Evolutionary conservation across 2,888 invertebrate genomes (phyloP), one percentile per base, ranked within the genome.

Genomic region (Parasteatoda lunata): DNA sequence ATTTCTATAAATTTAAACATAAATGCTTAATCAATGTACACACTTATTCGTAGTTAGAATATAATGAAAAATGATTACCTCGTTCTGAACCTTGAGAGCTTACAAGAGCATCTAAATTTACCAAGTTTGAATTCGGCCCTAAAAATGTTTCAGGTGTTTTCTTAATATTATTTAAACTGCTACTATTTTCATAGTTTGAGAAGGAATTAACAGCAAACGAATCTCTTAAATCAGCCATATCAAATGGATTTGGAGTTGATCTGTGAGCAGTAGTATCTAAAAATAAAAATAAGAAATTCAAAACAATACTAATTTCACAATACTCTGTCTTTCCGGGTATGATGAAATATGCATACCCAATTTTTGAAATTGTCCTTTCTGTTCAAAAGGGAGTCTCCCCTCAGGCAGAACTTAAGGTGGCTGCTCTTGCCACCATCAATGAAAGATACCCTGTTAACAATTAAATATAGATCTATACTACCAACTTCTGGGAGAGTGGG

Each of bases 131-230:
- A 93, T 99, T 98, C 93, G 98, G 98, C 70, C 99, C 99, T 79
- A 99, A 94, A 93, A 99, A 99, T 91, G 96, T 95, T 90, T 97
- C 97, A 3, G 98, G 98, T 77, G 97, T 98, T 93, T 98, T 98
- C 69, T 94, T 92, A 88, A 94, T 93, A 75, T 79, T 87, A 72
- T 64, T 69, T 45, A 71, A 82, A 71, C 64, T 51, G 15, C 85
- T 83, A 54, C 75, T 66, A 71, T 84, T 84, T 72, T 79, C 84
- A 73, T 59, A 68, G 15, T 51, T 59, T 47, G 68, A 75, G 48
- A 64, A 64, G 52, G 81, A 71, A 81, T 77, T 87, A 64, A 73
- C 70, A 80, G 75, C 71, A 8, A 89, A 77, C 3, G 86, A 92
- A 84, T 94, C 93, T 90, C 94, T 94, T 11, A 95, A 92, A 3